Base-by-base conservation (phyloP, 2,797 vertebrate species). In the Cottoperca gobio region DNA sequence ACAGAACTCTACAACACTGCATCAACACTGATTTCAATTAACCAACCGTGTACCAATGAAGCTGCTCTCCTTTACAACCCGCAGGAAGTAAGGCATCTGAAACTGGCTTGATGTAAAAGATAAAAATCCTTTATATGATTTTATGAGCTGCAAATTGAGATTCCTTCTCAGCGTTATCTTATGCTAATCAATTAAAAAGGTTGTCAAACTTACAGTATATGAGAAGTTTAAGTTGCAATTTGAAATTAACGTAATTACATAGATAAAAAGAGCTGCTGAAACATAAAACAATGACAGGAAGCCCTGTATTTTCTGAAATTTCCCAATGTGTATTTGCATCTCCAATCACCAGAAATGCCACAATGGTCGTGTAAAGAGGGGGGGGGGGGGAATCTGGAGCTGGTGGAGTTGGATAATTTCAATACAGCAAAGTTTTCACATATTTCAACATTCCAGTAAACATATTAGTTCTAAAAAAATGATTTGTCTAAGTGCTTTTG, bases 401-500 rank as follows among this genome's bases (percentile, higher is more conserved):
- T 72, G 43, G 48, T 33, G 39, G 35, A 79, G 40, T 49, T 54
- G 39, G 68, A 61, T 35, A 73, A 68, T 49, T 46, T 35, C 33
- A 60, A 61, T 13, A 66, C 17, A 59, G 50, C 58, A 49, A 73
- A 5, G 1, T 71, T 58, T 65, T 63, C 68, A 81, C 73, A 66
- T 4, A 65, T 42, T 71, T 75, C 57, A 39, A 77, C 61, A 65
- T 69, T 81, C n/a, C 23, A 75, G 57, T 73, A 53, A 84, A 79
- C 43, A 69, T 57, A 23, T 74, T 62, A 60, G 46, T 75, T 55
- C 49, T 40, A 60, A 50, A 78, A 70, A 73, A 65, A 63, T 33
- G 26, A 77, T 76, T 78, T 77, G 49, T 89, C 62, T 26, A 66
- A 78, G 66, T 80, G 59, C 73, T 84, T 85, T 88, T 86, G 85